Evolutionary conservation across 2,113 vertebrate genomes (phyloP).

Genomic region (Eonycteris spelaea): DNA sequence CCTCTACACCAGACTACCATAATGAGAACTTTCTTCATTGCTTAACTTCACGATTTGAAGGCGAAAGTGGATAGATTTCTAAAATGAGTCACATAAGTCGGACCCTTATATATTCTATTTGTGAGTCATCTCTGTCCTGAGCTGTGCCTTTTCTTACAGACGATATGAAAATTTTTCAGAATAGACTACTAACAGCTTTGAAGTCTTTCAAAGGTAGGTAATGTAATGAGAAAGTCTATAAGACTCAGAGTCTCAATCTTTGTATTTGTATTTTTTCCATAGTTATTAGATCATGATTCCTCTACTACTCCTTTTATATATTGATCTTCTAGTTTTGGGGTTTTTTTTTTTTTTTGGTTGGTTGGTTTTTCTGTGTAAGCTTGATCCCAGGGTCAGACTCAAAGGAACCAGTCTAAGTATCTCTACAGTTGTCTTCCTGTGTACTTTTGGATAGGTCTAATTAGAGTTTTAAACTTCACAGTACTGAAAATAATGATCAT

Average conservation of each 20-base stretch:
- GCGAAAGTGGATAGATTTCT: background rate
- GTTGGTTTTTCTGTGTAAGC: background rate
- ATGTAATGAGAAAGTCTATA: background rate
- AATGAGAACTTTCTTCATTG: background rate
- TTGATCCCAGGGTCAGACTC: background rate
- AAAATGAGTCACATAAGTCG: background rate
- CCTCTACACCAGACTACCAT: background rate
- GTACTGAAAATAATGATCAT: background rate
- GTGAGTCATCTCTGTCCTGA: background rate
- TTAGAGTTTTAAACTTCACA: background rate
- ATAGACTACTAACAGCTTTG: constrained; percentile 30
- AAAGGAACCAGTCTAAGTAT: background rate
- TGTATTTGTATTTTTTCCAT: background rate
- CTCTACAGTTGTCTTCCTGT: background rate
- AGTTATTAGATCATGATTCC: background rate
- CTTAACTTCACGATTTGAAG: background rate
- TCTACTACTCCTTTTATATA: background rate
- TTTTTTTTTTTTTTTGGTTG: background rate
- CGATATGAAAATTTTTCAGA: constrained; percentile 42
- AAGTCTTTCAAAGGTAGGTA: constrained; percentile 45
- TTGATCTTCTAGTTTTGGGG: background rate
- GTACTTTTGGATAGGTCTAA: background rate
- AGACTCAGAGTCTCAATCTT: background rate
- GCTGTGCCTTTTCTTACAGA: constrained; percentile 46
- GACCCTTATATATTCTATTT: background rate